Base-by-base conservation (phyloP, 2,888 invertebrate species). In the Odontocerum albicorne region DNA sequence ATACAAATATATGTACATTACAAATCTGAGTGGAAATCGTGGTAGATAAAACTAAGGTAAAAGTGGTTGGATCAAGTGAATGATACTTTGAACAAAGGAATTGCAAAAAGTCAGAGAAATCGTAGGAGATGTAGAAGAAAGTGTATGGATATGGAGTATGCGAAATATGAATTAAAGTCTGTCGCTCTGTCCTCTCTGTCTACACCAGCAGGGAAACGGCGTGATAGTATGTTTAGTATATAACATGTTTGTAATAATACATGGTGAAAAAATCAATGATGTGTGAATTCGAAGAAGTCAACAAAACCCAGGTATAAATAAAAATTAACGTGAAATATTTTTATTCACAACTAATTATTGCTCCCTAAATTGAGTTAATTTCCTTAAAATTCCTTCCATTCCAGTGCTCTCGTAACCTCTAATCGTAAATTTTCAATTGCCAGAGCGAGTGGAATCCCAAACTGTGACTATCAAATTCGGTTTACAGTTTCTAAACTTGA, bases 371-470 rank as follows among this genome's bases (percentile, higher is more conserved):
- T 27, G 32, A 43, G 16, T n/a, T 12, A 21, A 42, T 22, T 42
- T 22, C 42, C 8, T 20, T 15, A 16, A 27, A 22, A 38, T 47
- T 47, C 27, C 36, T 47, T 47, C 47, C 36, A 16, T 47, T 36
- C 33, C 39, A 22, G 10, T 47, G 47, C 36, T 38, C 38, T 21
- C 22, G 15, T 47, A 38, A 47, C 47, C 47, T 47, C 27, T 47
- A 53, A 53, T 53, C 53, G 35, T 53, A 53, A 53, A 53, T 53
- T 53, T 53, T 53, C 53, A 53, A 53, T 53, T 43, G 43, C 46
- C 40, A 20, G 39, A 19, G 45, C 45, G 22, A 53, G 53, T 53
- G 39, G 33, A 46, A 46, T 53, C 39, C 38, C 27, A 20, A 39
- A 45, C 46, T 32, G 45, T 45, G 35, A 53, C 53, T 44, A 55